These are phyloP conservation scores for Perizoma affinitatum DNA, from an alignment of 2,888 invertebrate genomes.

Conservation along the genomic window DNA sequence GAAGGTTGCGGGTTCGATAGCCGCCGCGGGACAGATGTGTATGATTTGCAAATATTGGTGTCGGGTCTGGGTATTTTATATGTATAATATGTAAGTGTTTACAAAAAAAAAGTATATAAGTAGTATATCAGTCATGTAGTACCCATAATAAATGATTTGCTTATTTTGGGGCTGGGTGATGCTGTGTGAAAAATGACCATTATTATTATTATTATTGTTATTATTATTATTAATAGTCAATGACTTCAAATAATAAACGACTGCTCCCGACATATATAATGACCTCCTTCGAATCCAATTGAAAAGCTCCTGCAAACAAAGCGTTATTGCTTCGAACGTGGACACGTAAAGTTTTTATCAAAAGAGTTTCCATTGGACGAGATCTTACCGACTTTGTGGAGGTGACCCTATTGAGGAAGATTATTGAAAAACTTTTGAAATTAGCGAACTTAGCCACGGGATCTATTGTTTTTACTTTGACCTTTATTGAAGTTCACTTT, in stretches of 20 bases:
- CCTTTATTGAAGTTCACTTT: constrained; percentile 5
- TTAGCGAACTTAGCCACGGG: constrained; percentile 31
- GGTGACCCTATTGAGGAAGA: constrained; percentile 31
- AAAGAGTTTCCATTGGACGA: constrained; percentile 41
- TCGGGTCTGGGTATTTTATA: too few relatives aligned
- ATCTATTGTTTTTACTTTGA: constrained; percentile 21
- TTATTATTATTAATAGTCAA: too few relatives aligned
- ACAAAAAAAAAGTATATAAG: too few relatives aligned
- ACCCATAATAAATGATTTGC: too few relatives aligned
- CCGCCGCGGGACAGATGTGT: too few relatives aligned
- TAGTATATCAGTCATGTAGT: too few relatives aligned
- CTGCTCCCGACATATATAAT: constrained; percentile 14
- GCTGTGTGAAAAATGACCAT: too few relatives aligned
- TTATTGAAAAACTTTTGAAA: constrained; percentile 39
- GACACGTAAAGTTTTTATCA: constrained; percentile 42
- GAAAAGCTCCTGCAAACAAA: constrained; percentile 28
- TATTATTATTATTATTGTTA: too few relatives aligned
- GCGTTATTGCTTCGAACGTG: constrained; percentile 30
- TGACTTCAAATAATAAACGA: background rate
- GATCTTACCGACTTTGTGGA: constrained; percentile 34
- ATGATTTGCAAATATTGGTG: too few relatives aligned
- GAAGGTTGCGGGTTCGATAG: too few relatives aligned
- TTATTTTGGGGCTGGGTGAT: too few relatives aligned
- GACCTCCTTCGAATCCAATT: constrained; percentile 36
- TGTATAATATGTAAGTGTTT: too few relatives aligned